These are phyloP conservation scores for Achroia grisella DNA, from an alignment of 1,140 invertebrate genomes.

Conservation along the genomic window DNA sequence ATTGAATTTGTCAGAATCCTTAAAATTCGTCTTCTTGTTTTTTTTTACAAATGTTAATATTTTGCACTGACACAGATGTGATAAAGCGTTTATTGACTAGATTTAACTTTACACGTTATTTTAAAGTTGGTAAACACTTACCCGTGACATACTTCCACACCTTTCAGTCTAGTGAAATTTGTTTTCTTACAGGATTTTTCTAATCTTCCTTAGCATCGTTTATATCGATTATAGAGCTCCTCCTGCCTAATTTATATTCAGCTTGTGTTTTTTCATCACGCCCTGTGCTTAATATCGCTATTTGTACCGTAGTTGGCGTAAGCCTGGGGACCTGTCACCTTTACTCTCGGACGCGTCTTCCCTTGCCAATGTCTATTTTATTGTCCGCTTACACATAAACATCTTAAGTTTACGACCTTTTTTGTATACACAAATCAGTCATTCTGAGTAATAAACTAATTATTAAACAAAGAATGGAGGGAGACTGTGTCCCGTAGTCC, in stretches of 20 bases:
- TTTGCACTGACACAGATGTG: background rate
- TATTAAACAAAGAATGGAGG: constrained; percentile 25
- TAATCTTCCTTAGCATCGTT: constrained; percentile 72
- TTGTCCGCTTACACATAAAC: constrained; percentile 47
- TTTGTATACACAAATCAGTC: constrained; percentile 34
- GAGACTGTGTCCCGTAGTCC: constrained; percentile 5
- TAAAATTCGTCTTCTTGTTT: too few relatives aligned
- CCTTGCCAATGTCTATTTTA: constrained; percentile 44
- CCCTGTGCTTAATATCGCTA: constrained; percentile 70
- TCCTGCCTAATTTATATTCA: constrained; percentile 72
- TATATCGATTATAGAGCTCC: constrained; percentile 71
- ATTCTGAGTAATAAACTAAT: constrained; percentile 29
- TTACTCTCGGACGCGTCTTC: constrained; percentile 47
- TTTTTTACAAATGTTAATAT: background rate
- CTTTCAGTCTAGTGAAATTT: constrained; percentile 60
- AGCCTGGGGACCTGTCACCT: constrained; percentile 63
- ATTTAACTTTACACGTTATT: background rate
- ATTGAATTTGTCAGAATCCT: too few relatives aligned
- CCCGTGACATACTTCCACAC: constrained; percentile 24
- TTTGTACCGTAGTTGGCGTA: constrained; percentile 70
- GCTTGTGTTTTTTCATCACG: constrained; percentile 72
- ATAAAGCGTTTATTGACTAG: background rate
- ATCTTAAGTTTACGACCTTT: constrained; percentile 39
- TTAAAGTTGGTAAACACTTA: background rate
- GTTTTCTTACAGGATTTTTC: constrained; percentile 70